Base-by-base conservation (phyloP, 2,797 vertebrate genomes). In the Enteromius anoplus region DNA sequence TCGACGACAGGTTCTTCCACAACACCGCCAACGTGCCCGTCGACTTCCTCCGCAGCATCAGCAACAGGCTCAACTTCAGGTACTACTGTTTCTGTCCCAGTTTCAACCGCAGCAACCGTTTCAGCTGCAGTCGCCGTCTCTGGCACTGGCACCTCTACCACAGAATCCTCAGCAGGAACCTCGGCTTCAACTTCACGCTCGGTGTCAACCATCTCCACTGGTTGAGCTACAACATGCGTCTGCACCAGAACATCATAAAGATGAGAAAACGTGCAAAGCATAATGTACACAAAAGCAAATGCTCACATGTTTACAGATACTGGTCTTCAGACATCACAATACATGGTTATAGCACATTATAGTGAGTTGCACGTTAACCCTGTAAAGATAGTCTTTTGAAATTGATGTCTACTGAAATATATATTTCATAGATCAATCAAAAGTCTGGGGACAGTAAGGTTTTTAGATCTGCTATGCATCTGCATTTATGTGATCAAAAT, bases 31-130 rank as follows among this genome's bases (percentile, higher is more conserved):
- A 71, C 60, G 37, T 42, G 66, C 47, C 90, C 47, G 8, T 42
- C 55, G 26, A 92, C 91, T 90, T 92, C 88, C 8, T 75, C 32
- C 37, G 68, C 55, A 79, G 88, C 21, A 70, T 89, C 86, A 4
- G 40, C 12, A 23, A 71, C 82, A 64, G 49, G 14, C 70, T 68
- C 47, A 60, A 80, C 17, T 21, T 42, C 64, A 45, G 34, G 21
- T n/a, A 10, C 21, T 15, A 11, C 53, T 55, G 69, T 51, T 79
- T 68, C 77, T 32, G n/a, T 66, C 1, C 53, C 65, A 32, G 60
- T 42, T 78, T 77, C 66, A 90, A 92, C 90, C 90, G 90, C 88
- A 32, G 77, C 32, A 45, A 65, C 77, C 78, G 87, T 73, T 78
- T 90, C 86, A 77, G 85, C 66, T 87, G 88, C 84, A 51, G 90